Evolutionary conservation across 2,888 invertebrate species (phyloP).

Genomic region (Cataglyphis albicans): DNA sequence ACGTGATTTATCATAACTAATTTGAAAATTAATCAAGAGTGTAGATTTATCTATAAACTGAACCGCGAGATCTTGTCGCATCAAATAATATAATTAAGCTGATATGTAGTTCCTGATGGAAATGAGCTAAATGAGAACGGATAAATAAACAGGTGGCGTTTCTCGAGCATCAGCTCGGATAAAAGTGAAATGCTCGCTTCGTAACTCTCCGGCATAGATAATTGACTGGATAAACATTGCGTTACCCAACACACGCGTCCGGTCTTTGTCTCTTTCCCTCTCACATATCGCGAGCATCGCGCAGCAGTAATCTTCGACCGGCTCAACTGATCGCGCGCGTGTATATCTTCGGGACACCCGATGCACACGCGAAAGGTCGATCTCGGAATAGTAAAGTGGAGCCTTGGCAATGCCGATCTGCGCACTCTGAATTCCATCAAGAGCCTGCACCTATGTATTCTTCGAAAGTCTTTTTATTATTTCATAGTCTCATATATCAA

Average conservation of each 20-base stretch:
- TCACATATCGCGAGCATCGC: not conserved
- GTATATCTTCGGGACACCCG: constrained; percentile 33
- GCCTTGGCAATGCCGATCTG: constrained; percentile 73
- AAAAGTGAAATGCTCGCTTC: constrained; percentile 80
- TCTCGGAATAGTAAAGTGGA: constrained; percentile 75
- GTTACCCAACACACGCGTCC: constrained; percentile 80
- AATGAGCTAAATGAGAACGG: not conserved
- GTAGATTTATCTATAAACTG: not conserved
- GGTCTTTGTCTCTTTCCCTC: constrained; percentile 78
- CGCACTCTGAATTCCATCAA: constrained; percentile 65
- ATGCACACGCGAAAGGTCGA: constrained; percentile 66
- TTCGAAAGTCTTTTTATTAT: constrained; percentile 59
- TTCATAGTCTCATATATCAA: not conserved
- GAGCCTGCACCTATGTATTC: constrained; percentile 28
- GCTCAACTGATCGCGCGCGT: not conserved
- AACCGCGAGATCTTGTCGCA: constrained; percentile 8
- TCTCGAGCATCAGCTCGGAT: constrained; percentile 69
- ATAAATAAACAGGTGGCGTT: constrained; percentile 43
- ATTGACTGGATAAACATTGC: constrained; percentile 80
- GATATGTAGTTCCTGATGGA: not conserved
- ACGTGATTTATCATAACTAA: not conserved
- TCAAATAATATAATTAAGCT: constrained; percentile 22
- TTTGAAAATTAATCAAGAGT: not conserved
- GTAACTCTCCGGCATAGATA: constrained; percentile 77
- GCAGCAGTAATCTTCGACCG: constrained; percentile 34